These are phyloP conservation scores for Lagocephalus sceleratus DNA, from an alignment of 2,797 vertebrate species.

Conservation along the genomic window DNA sequence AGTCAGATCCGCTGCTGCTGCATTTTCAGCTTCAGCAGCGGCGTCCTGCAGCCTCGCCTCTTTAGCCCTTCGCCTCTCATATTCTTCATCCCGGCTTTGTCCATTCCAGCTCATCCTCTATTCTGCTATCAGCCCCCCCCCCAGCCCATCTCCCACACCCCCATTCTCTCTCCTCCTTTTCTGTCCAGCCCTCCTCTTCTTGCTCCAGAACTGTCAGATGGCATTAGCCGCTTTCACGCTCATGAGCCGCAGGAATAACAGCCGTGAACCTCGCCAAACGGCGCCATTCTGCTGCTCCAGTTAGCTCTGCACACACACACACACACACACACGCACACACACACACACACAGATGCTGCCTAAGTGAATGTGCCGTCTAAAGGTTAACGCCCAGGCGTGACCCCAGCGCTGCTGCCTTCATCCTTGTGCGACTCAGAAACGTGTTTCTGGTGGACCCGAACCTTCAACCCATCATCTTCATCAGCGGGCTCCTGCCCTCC, in stretches of 20 bases:
- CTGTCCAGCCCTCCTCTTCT: conserved; percentile 84
- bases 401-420: too few relatives aligned
- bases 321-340: conserved; percentile 19
- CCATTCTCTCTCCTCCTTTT: conserved; percentile 59
- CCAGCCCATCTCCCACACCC: conserved; percentile 55
- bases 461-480: too few relatives aligned
- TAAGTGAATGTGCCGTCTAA: too few relatives aligned
- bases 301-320: conserved; percentile 82
- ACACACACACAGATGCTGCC: too few relatives aligned
- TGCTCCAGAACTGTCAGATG: conserved; percentile 98
- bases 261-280: conserved; percentile 86
- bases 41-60: conserved; percentile 42
- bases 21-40: conserved; percentile 40
- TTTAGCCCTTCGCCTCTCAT: conserved; percentile 56
- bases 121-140: conserved; percentile 66
- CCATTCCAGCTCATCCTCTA: conserved; percentile 69
- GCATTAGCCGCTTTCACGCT: conserved; percentile 90
- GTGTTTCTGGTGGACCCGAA: too few relatives aligned
- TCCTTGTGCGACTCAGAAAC: too few relatives aligned
- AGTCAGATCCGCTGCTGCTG: conserved; percentile 1
- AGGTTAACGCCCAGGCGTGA: too few relatives aligned
- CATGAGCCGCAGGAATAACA: conserved; percentile 93
- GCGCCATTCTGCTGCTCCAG: conserved; percentile 96
- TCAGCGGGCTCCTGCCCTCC: too few relatives aligned
- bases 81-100: conserved; percentile 68